Conservation (phyloP, 2,888 invertebrate species). For the Pediacus dermestoides region DNA sequence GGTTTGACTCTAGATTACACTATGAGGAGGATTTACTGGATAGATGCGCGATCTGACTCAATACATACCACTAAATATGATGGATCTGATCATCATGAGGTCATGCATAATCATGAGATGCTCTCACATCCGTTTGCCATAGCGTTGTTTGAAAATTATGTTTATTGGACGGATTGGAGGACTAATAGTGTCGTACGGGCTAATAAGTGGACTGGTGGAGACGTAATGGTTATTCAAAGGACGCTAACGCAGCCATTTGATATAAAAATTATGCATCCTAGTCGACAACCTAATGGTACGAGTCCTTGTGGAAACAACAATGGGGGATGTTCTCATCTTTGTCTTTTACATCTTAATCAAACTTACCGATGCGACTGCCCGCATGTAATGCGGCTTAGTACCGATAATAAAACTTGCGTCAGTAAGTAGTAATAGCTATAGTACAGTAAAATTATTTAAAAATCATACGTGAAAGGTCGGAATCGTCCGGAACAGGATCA, state of each 20-base stretch:
- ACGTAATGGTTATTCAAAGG: conserved; percentile 74
- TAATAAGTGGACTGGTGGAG: conserved; percentile 81
- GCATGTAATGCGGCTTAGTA: conserved; percentile 75
- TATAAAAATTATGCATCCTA: conserved; percentile 76
- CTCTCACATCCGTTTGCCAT: conserved; percentile 88
- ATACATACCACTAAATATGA: conserved; percentile 81
- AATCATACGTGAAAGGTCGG: too few species aligned
- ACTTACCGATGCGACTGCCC: conserved; percentile 77
- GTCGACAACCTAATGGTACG: conserved; percentile 62
- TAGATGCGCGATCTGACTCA: conserved; percentile 83
- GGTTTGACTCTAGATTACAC: conserved; percentile 77
- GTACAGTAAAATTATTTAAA: too few species aligned
- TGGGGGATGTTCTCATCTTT: conserved; percentile 79
- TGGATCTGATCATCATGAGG: conserved; percentile 63
- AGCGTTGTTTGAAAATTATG: conserved; percentile 77
- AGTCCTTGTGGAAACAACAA: conserved; percentile 70
- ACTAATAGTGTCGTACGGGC: conserved; percentile 81
- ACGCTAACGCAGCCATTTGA: conserved; percentile 89
- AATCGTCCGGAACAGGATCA: too few species aligned
- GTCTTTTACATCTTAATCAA: conserved; percentile 65
- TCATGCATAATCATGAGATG: conserved; percentile 70
- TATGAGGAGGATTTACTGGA: conserved; percentile 74
- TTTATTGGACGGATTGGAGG: conserved; percentile 95
- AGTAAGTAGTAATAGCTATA: too few species aligned
- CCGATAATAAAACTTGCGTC: conserved; percentile 64